Evolutionary conservation across 2,888 invertebrate species (phyloP), one percentile per base, ranked within the genome.

Genomic region (Blastobasis adustella): DNA sequence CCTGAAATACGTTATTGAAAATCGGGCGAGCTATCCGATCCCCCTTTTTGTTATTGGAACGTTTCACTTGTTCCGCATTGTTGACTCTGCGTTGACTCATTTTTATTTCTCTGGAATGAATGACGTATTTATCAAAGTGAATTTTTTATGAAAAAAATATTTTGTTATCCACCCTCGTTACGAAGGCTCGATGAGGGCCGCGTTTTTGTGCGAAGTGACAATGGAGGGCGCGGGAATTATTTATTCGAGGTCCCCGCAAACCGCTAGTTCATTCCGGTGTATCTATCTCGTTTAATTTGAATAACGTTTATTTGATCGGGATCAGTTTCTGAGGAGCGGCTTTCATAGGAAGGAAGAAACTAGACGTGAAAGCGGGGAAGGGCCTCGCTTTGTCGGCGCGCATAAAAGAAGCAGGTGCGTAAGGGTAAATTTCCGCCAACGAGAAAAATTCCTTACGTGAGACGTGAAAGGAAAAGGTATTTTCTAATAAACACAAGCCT

Each of bases 11-110:
- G 76, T 71, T 80, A 79, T 81, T 79, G 77, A 77, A 81, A 81
- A 79, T 78, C 75, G 73, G 73, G 68, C 63, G 68, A 68, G 66
- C 23, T 23, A 23, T 23, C 71, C 73, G 68, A 73, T 81, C 71
- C 71, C 73, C 78, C 77, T 78, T 76, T 73, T 79, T 78, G 76
- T 79, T 80, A 79, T 78, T 72, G 74, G 71, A 77, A 73, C 77
- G 64, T 76, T 82, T 80, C 77, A 79, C 79, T 82, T 78, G 76
- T 82, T 82, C 74, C 79, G 69, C 76, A 73, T 79, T 81, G 79
- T 80, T 82, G 78, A 78, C 70, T 76, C 67, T 65, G 66, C 72
- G 73, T 76, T 66, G 71, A 76, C 71, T 77, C 73, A 73, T 76
- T 79, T 79, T 76, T 76, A 74, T 77, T 76, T 71, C 69, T 63